Evolutionary conservation across 30 jellyfish, hydroid and myxozoan genomes (phyloP).

Genomic region (Hydractinia symbiolongicarpus): DNA sequence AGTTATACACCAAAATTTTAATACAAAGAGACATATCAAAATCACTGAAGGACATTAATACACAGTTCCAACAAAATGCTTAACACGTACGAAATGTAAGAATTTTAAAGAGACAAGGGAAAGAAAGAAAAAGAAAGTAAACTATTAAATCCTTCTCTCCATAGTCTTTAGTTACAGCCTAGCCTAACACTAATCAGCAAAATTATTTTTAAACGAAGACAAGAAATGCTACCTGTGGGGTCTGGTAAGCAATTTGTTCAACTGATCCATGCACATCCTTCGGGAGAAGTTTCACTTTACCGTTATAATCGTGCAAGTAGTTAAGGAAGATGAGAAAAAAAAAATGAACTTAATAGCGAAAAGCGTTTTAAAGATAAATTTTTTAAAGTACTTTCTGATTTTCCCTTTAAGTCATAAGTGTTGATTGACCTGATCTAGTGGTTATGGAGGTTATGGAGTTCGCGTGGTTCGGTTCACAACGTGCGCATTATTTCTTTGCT

Average conservation of each 20-base stretch:
- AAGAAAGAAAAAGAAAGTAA: too few relatives aligned
- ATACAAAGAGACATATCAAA: not conserved
- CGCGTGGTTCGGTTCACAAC: not conserved
- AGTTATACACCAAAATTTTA: not conserved
- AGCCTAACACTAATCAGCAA: too few relatives aligned
- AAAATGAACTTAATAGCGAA: not conserved
- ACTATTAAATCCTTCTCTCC: too few relatives aligned
- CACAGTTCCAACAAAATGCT: too few relatives aligned
- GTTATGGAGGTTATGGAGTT: not conserved
- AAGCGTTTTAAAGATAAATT: too few relatives aligned
- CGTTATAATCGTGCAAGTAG: constrained; percentile 60
- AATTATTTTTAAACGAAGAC: not conserved
- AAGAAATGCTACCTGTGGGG: constrained; percentile 73
- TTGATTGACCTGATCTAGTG: too few relatives aligned
- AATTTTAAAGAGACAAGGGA: too few relatives aligned
- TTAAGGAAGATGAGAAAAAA: not conserved
- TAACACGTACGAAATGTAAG: too few relatives aligned
- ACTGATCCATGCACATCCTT: constrained; percentile 59
- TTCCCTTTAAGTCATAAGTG: too few relatives aligned
- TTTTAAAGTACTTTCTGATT: too few relatives aligned
- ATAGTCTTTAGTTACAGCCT: too few relatives aligned
- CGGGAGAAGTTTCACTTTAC: constrained; percentile 50
- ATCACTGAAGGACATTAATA: too few relatives aligned
- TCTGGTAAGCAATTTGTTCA: constrained; percentile 54
- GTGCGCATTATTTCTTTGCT: not conserved